Evolutionary conservation across 2,888 invertebrate genomes (phyloP).

Genomic region (Ptychoptera albimana): DNA sequence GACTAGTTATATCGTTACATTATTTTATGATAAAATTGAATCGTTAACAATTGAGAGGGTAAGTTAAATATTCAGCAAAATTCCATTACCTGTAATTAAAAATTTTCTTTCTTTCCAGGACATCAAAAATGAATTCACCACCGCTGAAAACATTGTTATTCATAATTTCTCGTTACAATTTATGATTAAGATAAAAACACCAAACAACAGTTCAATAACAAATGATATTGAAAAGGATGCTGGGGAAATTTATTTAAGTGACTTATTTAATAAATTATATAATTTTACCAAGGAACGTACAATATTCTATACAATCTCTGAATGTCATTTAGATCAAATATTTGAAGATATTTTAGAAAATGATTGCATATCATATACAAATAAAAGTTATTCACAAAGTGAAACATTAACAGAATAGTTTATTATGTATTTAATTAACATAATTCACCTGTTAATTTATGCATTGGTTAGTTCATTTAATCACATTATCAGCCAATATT

Average conservation of each 20-base stretch:
- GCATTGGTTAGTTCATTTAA: no score
- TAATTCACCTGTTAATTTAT: no score
- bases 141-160: constrained; percentile 20
- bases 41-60: constrained; percentile 19
- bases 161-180: constrained; percentile 25
- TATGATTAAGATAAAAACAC: constrained; percentile 15
- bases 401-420: neutral
- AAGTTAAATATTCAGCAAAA: neutral
- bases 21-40: constrained; percentile 22
- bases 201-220: neutral
- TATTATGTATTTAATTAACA: no score
- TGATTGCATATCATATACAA: neutral
- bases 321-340: constrained; percentile 27
- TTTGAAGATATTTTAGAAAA: constrained; percentile 25
- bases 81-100: neutral
- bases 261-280: constrained; percentile 16
- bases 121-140: constrained; percentile 18
- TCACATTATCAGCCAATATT: no score
- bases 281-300: constrained; percentile 14
- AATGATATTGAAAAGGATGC: constrained; percentile 4
- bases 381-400: neutral
- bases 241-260: constrained; percentile 7
- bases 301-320: constrained; percentile 21
- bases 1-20: constrained; percentile 24
- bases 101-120: constrained; percentile 13